These are phyloP conservation scores for Drosophila guanche DNA, from an alignment of 1,140 invertebrate species.

Conservation along the genomic window DNA sequence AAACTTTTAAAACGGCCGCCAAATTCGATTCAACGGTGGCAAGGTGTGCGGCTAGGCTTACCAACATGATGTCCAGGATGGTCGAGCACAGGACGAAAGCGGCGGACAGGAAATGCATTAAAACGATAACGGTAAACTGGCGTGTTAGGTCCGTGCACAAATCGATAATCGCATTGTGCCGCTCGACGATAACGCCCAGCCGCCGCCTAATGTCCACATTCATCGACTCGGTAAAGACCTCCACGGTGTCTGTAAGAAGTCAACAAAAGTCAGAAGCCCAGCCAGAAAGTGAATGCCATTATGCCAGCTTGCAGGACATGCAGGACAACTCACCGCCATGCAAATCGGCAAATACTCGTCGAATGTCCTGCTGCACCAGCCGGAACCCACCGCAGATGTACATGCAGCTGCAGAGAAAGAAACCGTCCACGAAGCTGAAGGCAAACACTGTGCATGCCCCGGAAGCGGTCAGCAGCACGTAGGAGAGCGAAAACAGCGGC, in stretches of 20 bases:
- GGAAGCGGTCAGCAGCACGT: constrained; percentile 63
- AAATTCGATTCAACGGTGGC: constrained; percentile 21
- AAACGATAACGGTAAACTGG: constrained; percentile 74
- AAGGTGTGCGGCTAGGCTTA: constrained; percentile 41
- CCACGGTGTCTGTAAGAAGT: constrained; percentile 28
- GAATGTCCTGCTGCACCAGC: constrained; percentile 69
- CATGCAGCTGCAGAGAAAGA: constrained; percentile 73
- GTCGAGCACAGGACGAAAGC: constrained; percentile 77
- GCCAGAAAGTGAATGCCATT: background rate
- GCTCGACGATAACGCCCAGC: constrained; percentile 52
- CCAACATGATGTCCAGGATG: constrained; percentile 79
- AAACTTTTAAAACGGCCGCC: constrained; percentile 55
- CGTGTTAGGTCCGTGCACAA: constrained; percentile 70
- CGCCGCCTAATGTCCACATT: constrained; percentile 46
- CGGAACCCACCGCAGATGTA: constrained; percentile 74
- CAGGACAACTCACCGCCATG: constrained; percentile 43
- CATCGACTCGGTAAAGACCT: constrained; percentile 35
- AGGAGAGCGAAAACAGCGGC: constrained; percentile 61
- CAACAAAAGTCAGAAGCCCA: constrained; percentile 5
- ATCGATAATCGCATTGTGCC: constrained; percentile 82
- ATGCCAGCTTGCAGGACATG: background rate
- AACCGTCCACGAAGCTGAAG: constrained; percentile 75
- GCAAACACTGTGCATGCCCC: constrained; percentile 72
- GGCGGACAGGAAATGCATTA: constrained; percentile 82
- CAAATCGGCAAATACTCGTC: constrained; percentile 58